Evolutionary conservation across 2,113 vertebrate genomes (phyloP), one percentile per base, ranked within the genome.

Genomic region (Dipodomys stephensi): DNA sequence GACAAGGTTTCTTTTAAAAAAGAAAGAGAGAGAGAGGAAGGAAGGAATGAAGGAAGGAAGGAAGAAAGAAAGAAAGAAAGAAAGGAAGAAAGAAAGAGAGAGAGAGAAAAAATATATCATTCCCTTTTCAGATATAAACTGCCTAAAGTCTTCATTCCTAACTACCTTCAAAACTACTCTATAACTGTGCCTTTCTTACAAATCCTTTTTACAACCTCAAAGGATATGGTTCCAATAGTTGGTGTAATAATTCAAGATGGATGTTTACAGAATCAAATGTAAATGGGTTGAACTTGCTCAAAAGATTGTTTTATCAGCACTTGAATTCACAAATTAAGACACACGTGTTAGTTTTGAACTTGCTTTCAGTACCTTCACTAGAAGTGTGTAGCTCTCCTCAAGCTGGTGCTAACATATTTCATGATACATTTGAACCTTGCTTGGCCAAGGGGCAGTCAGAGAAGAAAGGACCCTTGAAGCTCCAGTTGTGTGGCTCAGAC

Each of bases 301-400:
- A 94, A 94, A 87, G 69, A 57, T 65, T 81, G 77, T 78, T 83
- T 95, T 65, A 83, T 83, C 72, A 87, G 62, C 68, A 72, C 77
- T 93, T 94, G 83, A 83, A 87, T 88, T 95, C 96, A 91, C 93
- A 96, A 93, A 89, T 94, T 68, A 88, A 87, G 68, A 49, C 84
- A 72, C 87, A 27, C 6, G 0, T 91, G 67, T 83, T 92, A 27
- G 74, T 95, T 88, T 87, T 87, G 79, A 94, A 83, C 71, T 84
- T 12, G 4, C 73, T 90, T 94, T 95, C 85, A 83, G 44, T 76
- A 46, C 93, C 90, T 95, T 89, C 87, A 28, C 72, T 93, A 90
- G 93, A 92, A 91, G 88, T 79, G 32, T 35, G 90, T 64, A 35
- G 32, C 90, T 76, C 93, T 94, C 72, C 62, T 91, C 32, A 22